phyloP scores from a whole-genome alignment of 2,888 invertebrate genomes.

The Euzophera pinguis region DNA sequence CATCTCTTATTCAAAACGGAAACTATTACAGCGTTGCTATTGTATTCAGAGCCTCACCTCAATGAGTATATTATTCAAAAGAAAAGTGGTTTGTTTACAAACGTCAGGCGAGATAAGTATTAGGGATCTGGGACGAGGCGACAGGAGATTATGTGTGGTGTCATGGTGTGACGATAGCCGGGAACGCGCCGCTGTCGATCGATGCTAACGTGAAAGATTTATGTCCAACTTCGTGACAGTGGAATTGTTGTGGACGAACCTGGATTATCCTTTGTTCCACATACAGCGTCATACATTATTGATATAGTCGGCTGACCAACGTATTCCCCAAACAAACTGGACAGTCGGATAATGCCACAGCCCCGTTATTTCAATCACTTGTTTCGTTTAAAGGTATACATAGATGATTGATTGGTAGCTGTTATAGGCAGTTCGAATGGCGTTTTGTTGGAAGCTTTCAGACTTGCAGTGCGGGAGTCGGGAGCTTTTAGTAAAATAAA shows the following conservation, averaged over 20 bases:
- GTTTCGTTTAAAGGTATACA: conserved; percentile 24
- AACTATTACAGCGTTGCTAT: conserved; percentile 74
- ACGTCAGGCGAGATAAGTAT: conserved; percentile 59
- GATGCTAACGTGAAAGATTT: conserved; percentile 68
- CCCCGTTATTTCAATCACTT: conserved; percentile 29
- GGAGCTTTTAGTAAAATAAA: background rate
- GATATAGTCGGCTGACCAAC: conserved; percentile 52
- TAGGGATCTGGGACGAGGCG: conserved; percentile 43
- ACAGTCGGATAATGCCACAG: conserved; percentile 30
- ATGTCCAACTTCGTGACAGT: conserved; percentile 67
- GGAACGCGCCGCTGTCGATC: conserved; percentile 54
- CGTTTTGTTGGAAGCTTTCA: conserved; percentile 8
- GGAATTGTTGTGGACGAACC: conserved; percentile 57
- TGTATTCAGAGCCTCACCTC: conserved; percentile 72
- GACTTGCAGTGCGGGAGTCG: background rate
- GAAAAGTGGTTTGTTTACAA: conserved; percentile 73
- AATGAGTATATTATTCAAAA: conserved; percentile 70
- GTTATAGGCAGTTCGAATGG: conserved; percentile 7
- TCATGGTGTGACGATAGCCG: conserved; percentile 35
- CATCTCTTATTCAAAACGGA: conserved; percentile 75
- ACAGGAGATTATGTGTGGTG: conserved; percentile 52
- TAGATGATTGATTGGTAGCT: conserved; percentile 11
- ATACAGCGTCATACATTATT: conserved; percentile 57
- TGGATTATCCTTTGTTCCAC: conserved; percentile 68
- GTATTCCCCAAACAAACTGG: conserved; percentile 31